Evolutionary conservation across 2,113 vertebrate genomes (phyloP).

Genomic region (Cololabis saira): DNA sequence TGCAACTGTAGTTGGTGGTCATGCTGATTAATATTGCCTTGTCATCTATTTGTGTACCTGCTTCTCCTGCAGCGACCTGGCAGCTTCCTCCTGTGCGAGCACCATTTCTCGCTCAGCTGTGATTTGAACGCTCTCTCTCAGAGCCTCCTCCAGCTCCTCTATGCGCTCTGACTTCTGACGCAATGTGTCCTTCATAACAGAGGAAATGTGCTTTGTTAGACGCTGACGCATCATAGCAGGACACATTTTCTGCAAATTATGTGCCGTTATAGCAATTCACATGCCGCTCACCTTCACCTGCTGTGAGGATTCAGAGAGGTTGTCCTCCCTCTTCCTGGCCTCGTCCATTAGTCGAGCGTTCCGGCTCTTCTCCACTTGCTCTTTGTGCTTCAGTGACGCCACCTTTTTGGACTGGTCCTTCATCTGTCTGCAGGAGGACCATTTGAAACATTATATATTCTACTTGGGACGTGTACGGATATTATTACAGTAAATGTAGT

Average conservation of each 20-base stretch:
- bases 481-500: neutral
- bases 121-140: constrained; percentile 98
- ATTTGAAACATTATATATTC: neutral
- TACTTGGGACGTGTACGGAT: neutral
- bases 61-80: constrained; percentile 94
- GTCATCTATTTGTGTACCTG: constrained; percentile 80
- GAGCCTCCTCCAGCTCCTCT: constrained; percentile 97
- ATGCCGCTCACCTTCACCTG: constrained; percentile 88
- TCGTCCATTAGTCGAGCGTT: constrained; percentile 94
- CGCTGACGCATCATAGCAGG: neutral
- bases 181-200: constrained; percentile 86
- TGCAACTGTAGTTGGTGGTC: neutral
- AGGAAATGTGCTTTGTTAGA: neutral
- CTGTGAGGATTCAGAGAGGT: constrained; percentile 91
- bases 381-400: constrained; percentile 96
- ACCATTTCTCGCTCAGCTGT: constrained; percentile 99
- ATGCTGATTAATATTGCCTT: constrained; percentile 5
- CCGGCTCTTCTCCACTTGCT: constrained; percentile 95
- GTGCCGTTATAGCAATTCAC: neutral
- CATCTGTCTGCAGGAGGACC: constrained; percentile 86
- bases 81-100: constrained; percentile 97
- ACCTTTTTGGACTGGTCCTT: constrained; percentile 98
- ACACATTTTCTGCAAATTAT: neutral
- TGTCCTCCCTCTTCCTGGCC: constrained; percentile 92
- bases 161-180: constrained; percentile 97